Conservation (phyloP, 2,888 invertebrate genomes). For the Hirtodrosophila duncani region DNA sequence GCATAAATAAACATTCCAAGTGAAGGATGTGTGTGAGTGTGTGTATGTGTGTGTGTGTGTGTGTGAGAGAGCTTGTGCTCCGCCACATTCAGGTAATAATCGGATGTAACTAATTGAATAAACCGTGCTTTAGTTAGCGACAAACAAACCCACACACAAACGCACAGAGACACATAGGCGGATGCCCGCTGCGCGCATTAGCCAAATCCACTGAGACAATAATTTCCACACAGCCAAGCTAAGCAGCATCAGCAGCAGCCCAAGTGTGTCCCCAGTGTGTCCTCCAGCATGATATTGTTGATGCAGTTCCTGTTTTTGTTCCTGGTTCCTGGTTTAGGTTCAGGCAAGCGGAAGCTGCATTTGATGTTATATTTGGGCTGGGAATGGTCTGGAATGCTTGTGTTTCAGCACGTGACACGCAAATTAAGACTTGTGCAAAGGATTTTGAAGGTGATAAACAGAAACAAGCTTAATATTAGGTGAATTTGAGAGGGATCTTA, state of each 20-base stretch:
- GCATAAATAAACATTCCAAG: conserved; percentile 54
- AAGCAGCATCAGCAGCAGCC: not conserved
- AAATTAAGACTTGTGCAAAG: no score
- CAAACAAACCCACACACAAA: conserved; percentile 22
- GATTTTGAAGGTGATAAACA: no score
- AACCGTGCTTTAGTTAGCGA: conserved; percentile 58
- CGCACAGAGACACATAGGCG: conserved; percentile 2
- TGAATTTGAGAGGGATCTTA: no score
- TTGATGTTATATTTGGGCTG: no score
- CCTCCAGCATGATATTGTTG: no score
- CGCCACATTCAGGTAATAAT: conserved; percentile 65
- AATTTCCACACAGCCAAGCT: conserved; percentile 9
- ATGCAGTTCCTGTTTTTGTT: no score
- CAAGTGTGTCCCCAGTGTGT: not conserved
- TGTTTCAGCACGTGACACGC: conserved; percentile 4
- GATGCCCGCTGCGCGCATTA: conserved; percentile 34
- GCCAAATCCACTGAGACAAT: conserved; percentile 41
- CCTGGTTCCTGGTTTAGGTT: conserved; percentile 15
- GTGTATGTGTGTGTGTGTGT: conserved; percentile 3
- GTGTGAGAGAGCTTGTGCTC: conserved; percentile 22
- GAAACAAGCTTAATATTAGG: no score
- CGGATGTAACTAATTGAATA: conserved; percentile 72
- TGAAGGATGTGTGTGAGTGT: conserved; percentile 6
- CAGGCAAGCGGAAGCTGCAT: conserved; percentile 47
- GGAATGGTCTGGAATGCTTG: conserved; percentile 4